Conservation (phyloP, 2,888 invertebrate genomes). For the Archips crataeganus region DNA sequence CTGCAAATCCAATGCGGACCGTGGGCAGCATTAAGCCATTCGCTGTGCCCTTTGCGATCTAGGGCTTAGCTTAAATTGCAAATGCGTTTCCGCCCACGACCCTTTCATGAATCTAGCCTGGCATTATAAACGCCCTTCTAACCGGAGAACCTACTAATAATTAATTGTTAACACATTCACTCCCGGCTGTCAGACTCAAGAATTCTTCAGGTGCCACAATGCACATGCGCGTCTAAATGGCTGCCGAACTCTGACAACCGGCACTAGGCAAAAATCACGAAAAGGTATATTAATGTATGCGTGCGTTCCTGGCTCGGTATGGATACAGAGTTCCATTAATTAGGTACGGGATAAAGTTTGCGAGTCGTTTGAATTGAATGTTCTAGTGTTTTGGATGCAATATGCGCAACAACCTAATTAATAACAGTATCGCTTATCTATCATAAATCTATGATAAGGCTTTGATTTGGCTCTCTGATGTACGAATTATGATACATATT, state of each 20-base stretch:
- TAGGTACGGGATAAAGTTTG: neutral
- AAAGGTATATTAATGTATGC: no score
- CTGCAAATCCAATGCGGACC: constrained; percentile 14
- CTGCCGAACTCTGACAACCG: no score
- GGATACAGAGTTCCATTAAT: no score
- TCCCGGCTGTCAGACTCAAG: no score
- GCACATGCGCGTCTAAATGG: no score
- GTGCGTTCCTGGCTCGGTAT: no score
- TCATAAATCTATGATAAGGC: neutral
- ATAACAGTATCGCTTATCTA: neutral
- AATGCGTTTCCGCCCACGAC: constrained; percentile 48
- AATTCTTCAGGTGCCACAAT: no score
- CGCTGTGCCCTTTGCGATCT: constrained; percentile 45
- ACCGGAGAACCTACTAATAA: neutral
- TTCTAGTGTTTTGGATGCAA: neutral
- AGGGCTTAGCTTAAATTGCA: constrained; percentile 44
- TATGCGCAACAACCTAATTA: neutral
- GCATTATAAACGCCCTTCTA: constrained; percentile 18
- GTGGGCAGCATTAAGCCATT: constrained; percentile 37
- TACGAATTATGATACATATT: neutral
- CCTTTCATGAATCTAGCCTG: constrained; percentile 41
- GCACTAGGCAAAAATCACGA: no score
- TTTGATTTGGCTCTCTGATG: neutral
- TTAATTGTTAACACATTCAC: neutral
- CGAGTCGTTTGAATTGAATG: neutral